Percentiles rank a stretch among this genome's conserved stretches.
Conservation (phyloP, 2,797 vertebrate genomes). For the Arremon brunneinucha region DNA sequence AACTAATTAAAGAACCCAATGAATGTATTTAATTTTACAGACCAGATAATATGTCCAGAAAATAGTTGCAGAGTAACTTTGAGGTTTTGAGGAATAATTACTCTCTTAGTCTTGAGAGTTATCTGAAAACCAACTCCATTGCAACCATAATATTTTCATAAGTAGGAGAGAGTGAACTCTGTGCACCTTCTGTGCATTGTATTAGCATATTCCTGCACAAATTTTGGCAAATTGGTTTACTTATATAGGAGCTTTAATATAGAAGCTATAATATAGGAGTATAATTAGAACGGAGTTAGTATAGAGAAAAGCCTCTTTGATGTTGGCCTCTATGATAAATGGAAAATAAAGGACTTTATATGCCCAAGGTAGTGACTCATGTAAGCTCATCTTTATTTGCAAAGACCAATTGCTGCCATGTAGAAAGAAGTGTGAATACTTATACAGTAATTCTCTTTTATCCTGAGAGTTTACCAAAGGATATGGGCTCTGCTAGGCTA, state of each 20-base stretch:
- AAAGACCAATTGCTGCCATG: background rate
- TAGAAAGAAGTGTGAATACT: background rate
- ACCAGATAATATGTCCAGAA: background rate
- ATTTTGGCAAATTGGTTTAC: background rate
- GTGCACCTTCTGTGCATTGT: background rate
- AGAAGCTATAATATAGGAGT: background rate
- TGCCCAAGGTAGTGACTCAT: background rate
- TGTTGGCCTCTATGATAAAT: background rate
- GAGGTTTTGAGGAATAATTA: background rate
- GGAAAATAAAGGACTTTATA: background rate
- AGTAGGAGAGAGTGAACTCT: background rate
- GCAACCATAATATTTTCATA: background rate
- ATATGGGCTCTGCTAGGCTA: background rate
- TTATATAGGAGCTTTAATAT: background rate
- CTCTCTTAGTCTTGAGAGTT: background rate
- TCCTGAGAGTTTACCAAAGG: background rate
- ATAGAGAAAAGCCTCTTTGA: background rate
- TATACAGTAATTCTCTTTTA: background rate
- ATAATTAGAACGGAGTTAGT: background rate
- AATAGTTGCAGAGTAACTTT: background rate
- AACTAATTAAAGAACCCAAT: background rate
- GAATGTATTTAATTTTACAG: background rate
- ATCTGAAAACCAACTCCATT: background rate
- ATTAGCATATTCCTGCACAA: background rate
- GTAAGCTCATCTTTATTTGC: background rate